Evolutionary conservation across 2,888 invertebrate species (phyloP).

Genomic region (Mythimna albipuncta): DNA sequence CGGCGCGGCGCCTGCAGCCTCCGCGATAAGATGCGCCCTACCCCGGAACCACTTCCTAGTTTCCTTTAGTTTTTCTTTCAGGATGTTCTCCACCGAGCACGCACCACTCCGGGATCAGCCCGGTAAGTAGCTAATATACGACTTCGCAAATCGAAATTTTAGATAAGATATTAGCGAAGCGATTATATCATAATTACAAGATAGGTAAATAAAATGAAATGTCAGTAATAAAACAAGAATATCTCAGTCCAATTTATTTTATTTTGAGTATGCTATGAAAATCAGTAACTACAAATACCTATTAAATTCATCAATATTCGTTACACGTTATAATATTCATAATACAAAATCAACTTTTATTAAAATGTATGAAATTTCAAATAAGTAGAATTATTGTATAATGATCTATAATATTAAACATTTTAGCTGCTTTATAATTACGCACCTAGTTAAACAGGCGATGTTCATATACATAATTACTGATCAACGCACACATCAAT

Average conservation of each 20-base stretch:
- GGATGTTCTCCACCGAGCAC: constrained; percentile 21
- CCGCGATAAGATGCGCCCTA: constrained; percentile 68
- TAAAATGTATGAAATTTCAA: constrained; percentile 52
- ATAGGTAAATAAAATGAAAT: constrained; percentile 25
- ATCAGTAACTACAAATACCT: constrained; percentile 55
- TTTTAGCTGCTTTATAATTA: constrained; percentile 37
- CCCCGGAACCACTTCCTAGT: constrained; percentile 74
- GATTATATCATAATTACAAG: constrained; percentile 42
- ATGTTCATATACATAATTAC: constrained; percentile 6
- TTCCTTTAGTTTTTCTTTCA: constrained; percentile 48
- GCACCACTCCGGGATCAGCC: constrained; percentile 10
- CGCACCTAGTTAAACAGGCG: constrained; percentile 17
- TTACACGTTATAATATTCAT: constrained; percentile 49
- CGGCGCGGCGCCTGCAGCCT: constrained; percentile 64
- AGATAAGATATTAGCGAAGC: constrained; percentile 55
- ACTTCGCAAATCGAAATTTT: constrained; percentile 32
- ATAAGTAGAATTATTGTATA: constrained; percentile 31
- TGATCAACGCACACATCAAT: constrained; percentile 1
- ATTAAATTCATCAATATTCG: constrained; percentile 58
- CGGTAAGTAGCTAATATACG: constrained; percentile 22
- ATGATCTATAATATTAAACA: constrained; percentile 26
- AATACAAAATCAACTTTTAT: constrained; percentile 51
- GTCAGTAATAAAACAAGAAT: constrained; percentile 66
- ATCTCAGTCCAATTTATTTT: constrained; percentile 71
- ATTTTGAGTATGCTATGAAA: constrained; percentile 69